Base-by-base conservation (phyloP, 2,113 vertebrate species). In the Amphiprion ocellaris region DNA sequence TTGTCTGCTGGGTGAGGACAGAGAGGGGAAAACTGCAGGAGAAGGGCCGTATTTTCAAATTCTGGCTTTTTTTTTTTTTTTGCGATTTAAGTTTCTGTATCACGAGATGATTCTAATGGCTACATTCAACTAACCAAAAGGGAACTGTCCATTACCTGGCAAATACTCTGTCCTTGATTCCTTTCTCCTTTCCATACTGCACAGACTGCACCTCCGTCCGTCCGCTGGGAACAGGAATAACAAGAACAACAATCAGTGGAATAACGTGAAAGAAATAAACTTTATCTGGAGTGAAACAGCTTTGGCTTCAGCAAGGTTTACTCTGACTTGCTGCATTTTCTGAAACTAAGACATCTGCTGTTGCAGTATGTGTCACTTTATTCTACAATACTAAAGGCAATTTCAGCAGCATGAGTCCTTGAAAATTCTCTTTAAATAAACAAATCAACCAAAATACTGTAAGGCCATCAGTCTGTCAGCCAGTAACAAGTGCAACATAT, bases 151-250 rank as follows among this genome's bases (percentile, higher is more conserved):
- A 50, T 94, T 96, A 99, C 98, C 98, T 98, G 91, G 98, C 97
- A 94, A 99, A 99, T 54, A 99, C 96, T 80, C 98, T 91, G 92
- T 98, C 97, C 93, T 98, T 99, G 92, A 99, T 96, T 90, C 97
- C 97, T 85, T 97, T 98, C 91, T 99, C 98, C 95, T 99, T 99
- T 71, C 98, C 98, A 93, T 99, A 98, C 91, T 99, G 98, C 81
- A 99, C 98, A 87, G 98, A 99, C 80, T 99, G 98, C 61, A 97
- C 96, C 91, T 99, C 98, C 37, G 98, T 99, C 93, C 98, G 96
- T 71, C 98, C 98, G 62, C 98, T 99, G 90, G 46, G 74, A 28
- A 86, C 19, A 56, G 11, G 77, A 58, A 82, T 82, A 93, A 87
- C 87, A 93, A 68, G 71, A 84, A 52, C 16, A 30, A n/a, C 69